Base-by-base conservation (phyloP, 1,140 invertebrate genomes). In the Anadara kagoshimensis region DNA sequence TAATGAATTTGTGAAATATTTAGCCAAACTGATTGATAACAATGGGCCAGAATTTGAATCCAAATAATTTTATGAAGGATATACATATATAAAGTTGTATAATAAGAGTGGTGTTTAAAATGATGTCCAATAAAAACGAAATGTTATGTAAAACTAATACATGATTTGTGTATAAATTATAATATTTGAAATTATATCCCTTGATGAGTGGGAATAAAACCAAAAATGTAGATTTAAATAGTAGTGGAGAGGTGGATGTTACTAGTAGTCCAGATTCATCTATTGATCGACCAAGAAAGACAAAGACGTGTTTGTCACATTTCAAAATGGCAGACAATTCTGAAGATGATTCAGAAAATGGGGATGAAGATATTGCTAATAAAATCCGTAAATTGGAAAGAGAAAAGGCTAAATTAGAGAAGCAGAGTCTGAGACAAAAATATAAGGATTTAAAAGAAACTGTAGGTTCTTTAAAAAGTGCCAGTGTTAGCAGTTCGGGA, bases 261-360 rank as follows among this genome's bases (percentile, higher is more conserved):
- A 61, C n/a, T 44, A 43, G 49, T 5, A 63, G 61, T 10, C 45
- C 61, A 49, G 61, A 63, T 16, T 20, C n/a, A 4, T 47, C 45
- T 47, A 47, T 43, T 43, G n/a, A 41, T 16, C 41, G 12, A 43
- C n/a, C 5, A 29, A 63, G 61, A 49, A 8, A 29, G 1, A 61
- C 18, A 20, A 11, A 12, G 8, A 22, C 47, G 4, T 8, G 47
- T 24, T 47, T 47, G 45, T 64, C 51, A 22, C 29, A 51, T 45
- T 22, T 10, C n/a, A 64, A 22, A 49, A 80, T 80, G 78, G 75
- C 68, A 12, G 65, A 76, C 22, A 71, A 80, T 26, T 75, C 71
- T n/a, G 75, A 75, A 22, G 70, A 67, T 11, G 73, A 73, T 18
- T 69, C 66, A 29, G 68, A 77, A 47, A 51, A 75, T 43, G 20